Evolutionary conservation across 2,797 vertebrate genomes (phyloP).

Genomic region (Octomys mimax): DNA sequence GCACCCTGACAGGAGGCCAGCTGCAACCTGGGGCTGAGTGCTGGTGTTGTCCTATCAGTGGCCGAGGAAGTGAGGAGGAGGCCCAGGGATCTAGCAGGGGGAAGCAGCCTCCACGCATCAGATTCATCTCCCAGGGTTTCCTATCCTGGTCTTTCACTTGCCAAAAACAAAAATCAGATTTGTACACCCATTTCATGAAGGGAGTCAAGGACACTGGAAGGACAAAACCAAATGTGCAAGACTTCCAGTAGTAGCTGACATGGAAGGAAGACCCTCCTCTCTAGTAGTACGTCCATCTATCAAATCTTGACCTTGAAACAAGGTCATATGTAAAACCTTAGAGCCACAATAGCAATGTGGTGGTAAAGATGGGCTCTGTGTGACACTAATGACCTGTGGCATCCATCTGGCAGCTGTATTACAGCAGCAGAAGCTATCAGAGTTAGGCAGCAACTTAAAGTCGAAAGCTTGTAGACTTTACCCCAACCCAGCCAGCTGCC

Average conservation of each 20-base stretch:
- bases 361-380: background rate
- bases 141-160: background rate
- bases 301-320: background rate
- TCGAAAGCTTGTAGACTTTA: background rate
- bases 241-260: background rate
- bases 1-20: background rate
- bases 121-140: background rate
- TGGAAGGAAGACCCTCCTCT: background rate
- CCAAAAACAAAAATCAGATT: background rate
- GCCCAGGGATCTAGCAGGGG: background rate
- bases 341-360: background rate
- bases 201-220: background rate
- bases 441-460: background rate
- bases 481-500: background rate
- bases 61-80: background rate
- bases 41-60: background rate
- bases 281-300: background rate
- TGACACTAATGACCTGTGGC: background rate
- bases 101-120: background rate
- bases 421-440: background rate
- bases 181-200: background rate
- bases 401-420: background rate
- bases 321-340: background rate
- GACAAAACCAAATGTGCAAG: background rate
- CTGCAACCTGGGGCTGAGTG: background rate